Evolutionary conservation across 2,113 vertebrate genomes (phyloP).

Genomic region (Myotis yumanensis): DNA sequence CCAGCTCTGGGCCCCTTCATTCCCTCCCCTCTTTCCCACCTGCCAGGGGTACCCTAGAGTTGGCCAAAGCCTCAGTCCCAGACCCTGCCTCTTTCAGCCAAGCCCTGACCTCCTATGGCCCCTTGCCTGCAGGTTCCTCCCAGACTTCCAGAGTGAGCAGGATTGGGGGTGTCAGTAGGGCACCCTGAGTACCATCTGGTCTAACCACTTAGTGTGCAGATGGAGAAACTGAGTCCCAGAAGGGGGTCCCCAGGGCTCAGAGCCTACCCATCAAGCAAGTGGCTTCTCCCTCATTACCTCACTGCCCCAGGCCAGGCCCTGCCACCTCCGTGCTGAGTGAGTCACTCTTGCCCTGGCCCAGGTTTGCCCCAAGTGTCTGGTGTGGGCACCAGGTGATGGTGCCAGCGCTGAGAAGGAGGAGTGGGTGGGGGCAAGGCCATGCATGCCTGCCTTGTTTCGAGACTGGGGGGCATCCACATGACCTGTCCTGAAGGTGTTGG

Average conservation of each 20-base stretch:
- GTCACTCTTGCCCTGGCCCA: neutral
- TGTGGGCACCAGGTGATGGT: neutral
- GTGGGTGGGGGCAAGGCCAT: accelerated
- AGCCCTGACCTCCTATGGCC: accelerated
- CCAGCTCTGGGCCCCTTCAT: too few species aligned
- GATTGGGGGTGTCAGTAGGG: neutral
- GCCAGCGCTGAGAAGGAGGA: neutral
- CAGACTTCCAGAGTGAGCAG: neutral
- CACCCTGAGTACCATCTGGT: accelerated
- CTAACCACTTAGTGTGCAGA: too few species aligned
- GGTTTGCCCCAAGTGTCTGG: neutral
- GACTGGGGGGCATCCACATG: accelerated
- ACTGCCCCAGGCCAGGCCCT: neutral
- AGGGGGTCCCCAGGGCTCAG: neutral
- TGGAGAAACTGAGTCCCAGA: neutral
- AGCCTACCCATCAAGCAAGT: neutral
- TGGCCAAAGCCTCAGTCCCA: neutral
- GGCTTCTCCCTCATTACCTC: neutral
- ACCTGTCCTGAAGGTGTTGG: neutral
- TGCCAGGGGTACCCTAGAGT: neutral
- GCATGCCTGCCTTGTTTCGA: neutral
- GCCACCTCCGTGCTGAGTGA: neutral
- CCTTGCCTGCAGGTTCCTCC: neutral
- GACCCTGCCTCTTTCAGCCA: neutral
- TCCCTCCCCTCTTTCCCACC: too few species aligned